These are phyloP conservation scores for Meteorus sp. DNA, from an alignment of 1,140 invertebrate genomes.

Conservation along the genomic window DNA sequence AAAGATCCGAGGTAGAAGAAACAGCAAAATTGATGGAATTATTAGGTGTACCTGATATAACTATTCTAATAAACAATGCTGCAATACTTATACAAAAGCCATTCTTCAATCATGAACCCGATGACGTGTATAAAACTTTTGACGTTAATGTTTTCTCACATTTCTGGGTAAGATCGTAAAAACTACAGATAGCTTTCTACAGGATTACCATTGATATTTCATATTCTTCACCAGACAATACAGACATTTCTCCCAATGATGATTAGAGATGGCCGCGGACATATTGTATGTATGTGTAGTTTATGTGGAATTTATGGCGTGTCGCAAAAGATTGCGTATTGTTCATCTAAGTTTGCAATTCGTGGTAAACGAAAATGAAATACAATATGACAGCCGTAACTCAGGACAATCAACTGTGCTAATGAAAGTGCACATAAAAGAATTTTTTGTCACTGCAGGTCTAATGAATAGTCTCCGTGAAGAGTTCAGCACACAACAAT, in stretches of 20 bases:
- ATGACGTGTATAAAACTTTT: slow-evolving; percentile 40
- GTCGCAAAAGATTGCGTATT: slow-evolving; percentile 86
- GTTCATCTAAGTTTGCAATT: slow-evolving; percentile 88
- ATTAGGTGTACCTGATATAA: slow-evolving; percentile 40
- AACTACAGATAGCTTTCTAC: background rate
- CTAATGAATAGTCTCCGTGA: slow-evolving; percentile 46
- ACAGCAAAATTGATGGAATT: slow-evolving; percentile 43
- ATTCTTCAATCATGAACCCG: slow-evolving; percentile 33
- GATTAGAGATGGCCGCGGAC: slow-evolving; percentile 83
- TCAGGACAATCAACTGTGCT: background rate
- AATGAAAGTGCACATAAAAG: no score
- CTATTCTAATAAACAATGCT: slow-evolving; percentile 50
- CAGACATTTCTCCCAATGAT: slow-evolving; percentile 84
- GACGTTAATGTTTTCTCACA: slow-evolving; percentile 44
- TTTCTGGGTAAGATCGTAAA: slow-evolving; percentile 41
- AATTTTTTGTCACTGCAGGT: no score
- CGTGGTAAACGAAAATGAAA: slow-evolving; percentile 62
- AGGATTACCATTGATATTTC: slow-evolving; percentile 18
- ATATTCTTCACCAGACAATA: slow-evolving; percentile 62
- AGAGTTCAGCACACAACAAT: slow-evolving; percentile 34
- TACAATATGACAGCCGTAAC: background rate
- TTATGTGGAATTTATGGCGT: slow-evolving; percentile 83
- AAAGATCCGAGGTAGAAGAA: slow-evolving; percentile 39
- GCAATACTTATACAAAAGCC: slow-evolving; percentile 37
- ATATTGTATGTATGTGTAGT: slow-evolving; percentile 91